Percentiles rank a stretch among this genome's conserved stretches.
These are phyloP conservation scores for Oxyteleia sp. DNA, from an alignment of 2,888 invertebrate species.

Conservation along the genomic window DNA sequence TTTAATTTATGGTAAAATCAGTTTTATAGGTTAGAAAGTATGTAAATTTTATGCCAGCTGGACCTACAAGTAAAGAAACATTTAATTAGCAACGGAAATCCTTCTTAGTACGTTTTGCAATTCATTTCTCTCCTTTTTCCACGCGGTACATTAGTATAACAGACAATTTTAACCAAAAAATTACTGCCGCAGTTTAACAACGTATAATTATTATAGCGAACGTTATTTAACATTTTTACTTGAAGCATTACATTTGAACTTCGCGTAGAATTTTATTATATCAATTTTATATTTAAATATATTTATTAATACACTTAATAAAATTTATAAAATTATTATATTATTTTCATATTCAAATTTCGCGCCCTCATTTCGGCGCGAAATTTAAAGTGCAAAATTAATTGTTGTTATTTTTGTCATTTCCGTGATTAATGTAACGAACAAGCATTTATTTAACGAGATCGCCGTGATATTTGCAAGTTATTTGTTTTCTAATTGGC, in stretches of 20 bases:
- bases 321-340: no score
- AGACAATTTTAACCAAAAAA: background rate
- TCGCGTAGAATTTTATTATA: no score
- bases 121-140: slow-evolving; percentile 5
- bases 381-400: slow-evolving; percentile 5
- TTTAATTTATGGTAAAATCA: slow-evolving; percentile 28
- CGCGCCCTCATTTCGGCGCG: background rate
- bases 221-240: no score
- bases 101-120: background rate
- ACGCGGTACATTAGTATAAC: background rate
- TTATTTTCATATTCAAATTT: no score
- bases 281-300: no score
- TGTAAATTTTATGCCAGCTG: slow-evolving; percentile 27
- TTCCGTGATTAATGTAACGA: background rate
- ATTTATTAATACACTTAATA: no score
- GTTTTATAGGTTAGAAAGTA: slow-evolving; percentile 53
- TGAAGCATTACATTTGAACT: no score
- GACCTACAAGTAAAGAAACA: background rate
- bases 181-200: no score
- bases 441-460: background rate
- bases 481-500: slow-evolving; percentile 38
- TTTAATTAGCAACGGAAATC: slow-evolving; percentile 19
- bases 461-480: background rate
- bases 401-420: no score
- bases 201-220: no score